Base-by-base conservation (phyloP, 2,113 vertebrate species). In the Coregonus clupeaformis region DNA sequence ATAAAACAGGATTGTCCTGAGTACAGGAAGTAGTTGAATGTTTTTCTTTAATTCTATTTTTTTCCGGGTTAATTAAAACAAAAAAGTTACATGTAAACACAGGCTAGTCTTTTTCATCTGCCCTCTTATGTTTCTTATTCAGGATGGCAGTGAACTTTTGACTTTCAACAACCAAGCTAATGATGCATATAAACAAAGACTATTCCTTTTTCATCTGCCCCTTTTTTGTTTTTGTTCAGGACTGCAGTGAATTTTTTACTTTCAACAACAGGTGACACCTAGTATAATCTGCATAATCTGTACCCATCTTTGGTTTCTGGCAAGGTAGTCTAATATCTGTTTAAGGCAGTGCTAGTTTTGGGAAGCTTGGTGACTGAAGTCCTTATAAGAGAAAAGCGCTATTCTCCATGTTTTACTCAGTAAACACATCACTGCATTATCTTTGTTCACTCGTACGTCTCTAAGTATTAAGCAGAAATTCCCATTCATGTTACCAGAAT, bases 341-440 rank as follows among this genome's bases (percentile, higher is more conserved):
- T 69, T 55, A 29, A 55, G 47, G 25, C 64, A 75, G 55, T 20
- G 66, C 69, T 72, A 20, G 27, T 52, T 49, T 30, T 20, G 36
- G 42, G 45, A 70, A 45, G 20, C 49, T 68, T 79, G 24, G n/a
- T 14, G 30, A 66, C 72, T 79, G 57, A 78, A 69, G 57, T 27
- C 47, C 47, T 75, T 57, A 59, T 74, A 49, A 57, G 63, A 74
- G 47, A 25, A 67, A 22, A 66, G 72, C 22, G 27, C 45, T 16
- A 18, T 65, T 65, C 59, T 70, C 57, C 66, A 79, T 79, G 77
- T 79, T 79, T 79, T 79, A 72, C 42, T 71, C 77, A 75, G 77
- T 74, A 79, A 74, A 71, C 69, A 64, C 68, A 71, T 6, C 64
- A 5, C 14, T 1, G 49, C 49, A 18, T 52, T 52, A 52, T 52